These are phyloP conservation scores for Buathra laborator DNA, from an alignment of 2,888 invertebrate species.

Conservation along the genomic window DNA sequence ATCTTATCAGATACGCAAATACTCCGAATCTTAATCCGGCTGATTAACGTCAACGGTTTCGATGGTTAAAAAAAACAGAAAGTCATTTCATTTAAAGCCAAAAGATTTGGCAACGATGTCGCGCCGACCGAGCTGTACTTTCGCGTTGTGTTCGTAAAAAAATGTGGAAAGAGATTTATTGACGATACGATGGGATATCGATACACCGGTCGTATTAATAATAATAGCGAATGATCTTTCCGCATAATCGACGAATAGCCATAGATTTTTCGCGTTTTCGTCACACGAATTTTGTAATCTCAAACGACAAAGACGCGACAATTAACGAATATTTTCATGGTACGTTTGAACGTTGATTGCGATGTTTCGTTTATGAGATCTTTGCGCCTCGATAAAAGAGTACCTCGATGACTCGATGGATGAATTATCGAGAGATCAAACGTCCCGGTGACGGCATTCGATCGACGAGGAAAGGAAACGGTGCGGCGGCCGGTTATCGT, in stretches of 20 bases:
- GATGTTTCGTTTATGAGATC: background rate
- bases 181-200: background rate
- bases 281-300: slow-evolving; percentile 3
- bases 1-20: slow-evolving; percentile 3
- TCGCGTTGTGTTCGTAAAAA: background rate
- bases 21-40: background rate
- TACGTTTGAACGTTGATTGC: slow-evolving; percentile 13
- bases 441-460: slow-evolving; percentile 35
- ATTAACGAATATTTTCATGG: slow-evolving; percentile 15
- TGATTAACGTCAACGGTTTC: background rate
- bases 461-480: slow-evolving; percentile 30
- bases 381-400: background rate
- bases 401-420: slow-evolving; percentile 26
- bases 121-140: background rate
- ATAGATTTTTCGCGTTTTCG: slow-evolving; percentile 7
- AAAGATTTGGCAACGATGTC: background rate
- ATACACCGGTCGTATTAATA: background rate
- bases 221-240: slow-evolving; percentile 7
- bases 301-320: slow-evolving; percentile 40
- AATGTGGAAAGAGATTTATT: background rate
- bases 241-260: background rate
- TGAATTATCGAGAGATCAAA: slow-evolving; percentile 32
- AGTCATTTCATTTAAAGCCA: background rate
- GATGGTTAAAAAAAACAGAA: background rate
- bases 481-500: slow-evolving; percentile 15